These are phyloP conservation scores for Takifugu rubripes DNA, from an alignment of 2,797 vertebrate species.

Conservation along the genomic window DNA sequence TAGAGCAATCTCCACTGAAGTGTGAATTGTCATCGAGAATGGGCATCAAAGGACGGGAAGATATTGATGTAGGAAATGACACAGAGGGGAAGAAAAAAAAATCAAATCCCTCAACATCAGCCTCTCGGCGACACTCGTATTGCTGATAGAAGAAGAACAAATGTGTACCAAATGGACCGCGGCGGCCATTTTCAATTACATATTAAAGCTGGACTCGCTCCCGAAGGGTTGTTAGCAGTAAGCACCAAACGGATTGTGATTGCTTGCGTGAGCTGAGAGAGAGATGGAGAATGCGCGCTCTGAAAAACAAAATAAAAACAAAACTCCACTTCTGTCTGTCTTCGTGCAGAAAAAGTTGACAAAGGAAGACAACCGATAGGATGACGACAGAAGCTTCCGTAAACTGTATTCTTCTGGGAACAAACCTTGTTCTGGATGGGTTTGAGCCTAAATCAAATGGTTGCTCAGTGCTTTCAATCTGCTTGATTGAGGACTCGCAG, in stretches of 20 bases:
- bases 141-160: slow-evolving; percentile 69
- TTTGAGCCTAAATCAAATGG: too few species aligned
- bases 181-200: slow-evolving; percentile 69
- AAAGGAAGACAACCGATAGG: slow-evolving; percentile 44
- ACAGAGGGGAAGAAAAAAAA: slow-evolving; percentile 24
- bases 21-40: slow-evolving; percentile 50
- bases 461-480: too few species aligned
- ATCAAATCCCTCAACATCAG: slow-evolving; percentile 54
- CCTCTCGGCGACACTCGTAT: slow-evolving; percentile 43
- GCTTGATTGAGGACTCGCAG: too few species aligned
- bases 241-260: slow-evolving; percentile 63
- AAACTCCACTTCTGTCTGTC: too few species aligned
- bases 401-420: too few species aligned
- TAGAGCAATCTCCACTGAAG: slow-evolving; percentile 63
- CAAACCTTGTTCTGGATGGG: too few species aligned
- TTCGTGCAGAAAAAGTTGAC: slow-evolving; percentile 53
- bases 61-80: slow-evolving; percentile 39
- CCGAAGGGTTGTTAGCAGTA: slow-evolving; percentile 58
- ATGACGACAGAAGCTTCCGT: background rate
- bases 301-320: too few species aligned
- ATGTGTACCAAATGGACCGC: slow-evolving; percentile 66
- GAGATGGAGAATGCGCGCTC: slow-evolving; percentile 30
- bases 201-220: slow-evolving; percentile 52
- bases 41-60: slow-evolving; percentile 38
- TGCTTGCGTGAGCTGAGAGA: slow-evolving; percentile 42